Base-by-base conservation (phyloP, 1,140 invertebrate genomes). In the Nixonia krombeini region DNA sequence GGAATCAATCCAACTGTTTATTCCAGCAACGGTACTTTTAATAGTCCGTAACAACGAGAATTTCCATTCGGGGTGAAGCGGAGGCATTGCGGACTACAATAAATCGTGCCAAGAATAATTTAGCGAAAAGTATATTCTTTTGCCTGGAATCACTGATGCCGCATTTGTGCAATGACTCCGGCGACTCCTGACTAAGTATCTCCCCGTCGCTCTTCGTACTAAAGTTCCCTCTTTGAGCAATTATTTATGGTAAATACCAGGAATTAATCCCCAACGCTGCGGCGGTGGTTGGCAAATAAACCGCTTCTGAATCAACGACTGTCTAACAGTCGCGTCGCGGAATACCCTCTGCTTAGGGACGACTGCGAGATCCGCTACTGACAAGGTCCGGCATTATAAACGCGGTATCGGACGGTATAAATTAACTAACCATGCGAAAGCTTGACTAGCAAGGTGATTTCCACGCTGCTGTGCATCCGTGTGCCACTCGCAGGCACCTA, bases 221-320 rank as follows among this genome's bases (percentile, higher is more conserved):
- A 23, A 25, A 58, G 26, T 45, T 41, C 33, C 21, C 55, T 63
- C 69, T 71, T 67, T 59, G 62, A 28, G 42, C 62, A 73, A 73
- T 65, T 71, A 74, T 71, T 68, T 68, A 71, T 73, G 64, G 56
- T 61, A 70, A 68, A 52, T 64, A 65, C 56, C 57, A 35, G 28
- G 57, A 67, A 71, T 73, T 71, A 68, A 68, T 65, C 71, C 66
- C 53, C 29, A 50, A 21, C 50, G 42, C 15, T 42, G 15, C 25
- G n/a, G 44, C 15, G 16, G 42, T 12, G 28, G 40, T 66, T 45
- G 46, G 66, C 41, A 70, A 72, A 72, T 65, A 67, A 74, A 56
- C 62, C 55, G 42, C 57, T 72, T 67, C 62, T 49, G 41, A 74
- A 70, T 66, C 58, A 58, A 70, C 46, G 59, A 17, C n/a, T 44